phyloP scores from a whole-genome alignment of 2,113 vertebrate species.

The Notiomystis cincta region DNA sequence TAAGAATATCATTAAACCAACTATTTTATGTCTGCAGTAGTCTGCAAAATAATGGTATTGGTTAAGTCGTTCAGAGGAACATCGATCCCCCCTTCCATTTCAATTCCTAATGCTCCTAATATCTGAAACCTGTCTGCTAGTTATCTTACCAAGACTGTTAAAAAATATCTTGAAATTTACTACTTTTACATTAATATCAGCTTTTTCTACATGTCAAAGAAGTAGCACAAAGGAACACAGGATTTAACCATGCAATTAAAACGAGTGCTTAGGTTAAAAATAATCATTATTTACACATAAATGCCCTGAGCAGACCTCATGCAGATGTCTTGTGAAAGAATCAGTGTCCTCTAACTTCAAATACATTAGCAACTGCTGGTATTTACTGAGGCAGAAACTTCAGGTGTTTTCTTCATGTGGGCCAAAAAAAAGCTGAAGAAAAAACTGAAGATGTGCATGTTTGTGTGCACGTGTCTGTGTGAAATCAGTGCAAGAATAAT shows the following conservation, averaged over 20 bases:
- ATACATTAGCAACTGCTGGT: neutral
- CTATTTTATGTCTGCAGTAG: neutral
- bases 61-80: neutral
- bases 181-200: neutral
- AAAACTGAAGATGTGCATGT: neutral
- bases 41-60: neutral
- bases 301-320: neutral
- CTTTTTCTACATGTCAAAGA: neutral
- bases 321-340: neutral
- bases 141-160: neutral
- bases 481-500: neutral
- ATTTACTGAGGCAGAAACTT: neutral
- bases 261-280: neutral
- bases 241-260: neutral
- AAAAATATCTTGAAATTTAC: neutral
- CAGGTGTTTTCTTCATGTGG: neutral
- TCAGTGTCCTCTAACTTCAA: neutral
- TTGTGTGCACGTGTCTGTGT: neutral
- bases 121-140: neutral
- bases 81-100: neutral
- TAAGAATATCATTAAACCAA: neutral
- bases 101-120: neutral
- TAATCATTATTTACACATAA: neutral
- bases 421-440: neutral
- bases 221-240: neutral